Base-by-base conservation (phyloP, 2,113 vertebrate species). In the Crotalus horridus region DNA sequence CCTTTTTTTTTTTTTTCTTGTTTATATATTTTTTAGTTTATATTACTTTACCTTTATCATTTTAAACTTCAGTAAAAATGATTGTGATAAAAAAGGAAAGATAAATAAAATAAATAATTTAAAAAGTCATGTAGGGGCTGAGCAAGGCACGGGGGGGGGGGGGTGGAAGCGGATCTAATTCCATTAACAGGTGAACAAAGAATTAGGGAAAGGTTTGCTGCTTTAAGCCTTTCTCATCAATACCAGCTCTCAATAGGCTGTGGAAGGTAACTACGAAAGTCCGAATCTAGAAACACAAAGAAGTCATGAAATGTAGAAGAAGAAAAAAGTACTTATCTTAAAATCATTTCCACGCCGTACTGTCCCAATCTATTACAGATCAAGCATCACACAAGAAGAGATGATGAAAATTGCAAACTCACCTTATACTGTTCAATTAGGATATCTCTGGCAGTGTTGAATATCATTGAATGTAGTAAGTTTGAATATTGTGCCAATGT, bases 391-490 rank as follows among this genome's bases (percentile, higher is more conserved):
- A 54, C n/a, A 92, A 64, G 53, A 43, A 85, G 13, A 81, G 74
- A 85, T 88, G 9, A 64, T 12, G 54, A 53, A 61, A 21, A 90
- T 43, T 59, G 59, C 7, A 29, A 12, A 59, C 87, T 95, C 95
- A 98, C 98, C 97, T 98, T 98, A 93, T 98, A 98, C 88, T 98
- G 97, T 13, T 98, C 97, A 88, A 98, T 96, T n/a, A 98, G 95
- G 94, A 98, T 98, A 94, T 98, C 96, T 89, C 97, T 97, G 96
- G 98, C 98, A 10, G 98, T 97, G 93, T 39, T 96, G 94, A 98
- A 98, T 94, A 98, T 98, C 97, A 98, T 97, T 0, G 97, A 97
- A 95, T 98, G 98, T 55, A 98, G 94, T 0, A 97, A 94, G 85
- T 97, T 98, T 21, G 98, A 97, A 5, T 98, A 98, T 55, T 98